Evolutionary conservation across 2,113 vertebrate species (phyloP), one percentile per base, ranked within the genome.

Genomic region (Columba livia): DNA sequence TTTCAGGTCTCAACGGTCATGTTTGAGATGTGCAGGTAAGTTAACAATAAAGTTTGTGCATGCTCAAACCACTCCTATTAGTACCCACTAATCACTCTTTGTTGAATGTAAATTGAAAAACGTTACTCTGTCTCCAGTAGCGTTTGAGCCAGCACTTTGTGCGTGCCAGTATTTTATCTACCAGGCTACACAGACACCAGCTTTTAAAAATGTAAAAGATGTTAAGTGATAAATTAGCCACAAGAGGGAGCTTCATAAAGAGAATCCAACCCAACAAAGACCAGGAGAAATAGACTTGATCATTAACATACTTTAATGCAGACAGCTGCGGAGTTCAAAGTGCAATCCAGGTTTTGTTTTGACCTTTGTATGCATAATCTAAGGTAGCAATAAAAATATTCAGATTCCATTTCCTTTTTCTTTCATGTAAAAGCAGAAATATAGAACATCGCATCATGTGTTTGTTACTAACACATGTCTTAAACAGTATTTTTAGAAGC

Each of bases 141-240:
- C 2, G 3, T 54, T 69, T 81, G 32, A 88, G 67, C 26, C 5
- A 86, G 85, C 8, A 21, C 28, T 56, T 74, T 19, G 12, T 48
- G 23, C 6, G 71, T 89, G 24, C 14, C 34, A 56, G 28, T 4
- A 5, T 70, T 72, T 85, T 36, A 82, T 29, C 23, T 54, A 34
- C 5, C 17, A 38, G 47, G 42, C 18, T 11, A 21, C 3, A 4
- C 0, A 19, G 34, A 71, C 15, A 57, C 0, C 11, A 42, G 51
- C 13, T 79, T 82, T 51, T 17, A 11, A 85, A 84, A 75, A 81
- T 1, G 24, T 9, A 9, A 58, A 77, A 28, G 38, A 24, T 57
- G 69, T 9, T 18, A 54, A 62, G 12, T 32, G 70, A 61, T 8
- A 53, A 28, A 40, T 25, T 38, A 72, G 26, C 77, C 89, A 94